Percentiles rank a stretch among this genome's conserved stretches.
These are phyloP conservation scores for Catostomus latipinnis DNA, from an alignment of 2,797 vertebrate genomes.

Conservation along the genomic window DNA sequence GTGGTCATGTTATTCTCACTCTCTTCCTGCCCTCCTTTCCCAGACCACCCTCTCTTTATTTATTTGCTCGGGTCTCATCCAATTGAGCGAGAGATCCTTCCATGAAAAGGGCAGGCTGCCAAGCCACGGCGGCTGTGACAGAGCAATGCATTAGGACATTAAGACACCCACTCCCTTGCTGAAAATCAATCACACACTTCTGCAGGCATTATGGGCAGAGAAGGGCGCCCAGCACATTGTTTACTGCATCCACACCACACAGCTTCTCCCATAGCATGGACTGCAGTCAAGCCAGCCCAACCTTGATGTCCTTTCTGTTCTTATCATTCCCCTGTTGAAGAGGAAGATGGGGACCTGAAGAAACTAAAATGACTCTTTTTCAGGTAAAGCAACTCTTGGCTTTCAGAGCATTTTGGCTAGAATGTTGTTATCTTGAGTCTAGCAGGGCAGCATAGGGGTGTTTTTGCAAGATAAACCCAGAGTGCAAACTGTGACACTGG, in stretches of 20 bases:
- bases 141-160: constrained; percentile 83
- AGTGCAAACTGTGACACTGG: constrained; percentile 3
- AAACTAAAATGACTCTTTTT: constrained; percentile 9
- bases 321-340: constrained; percentile 19
- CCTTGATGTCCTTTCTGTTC: constrained; percentile 31
- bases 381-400: background rate
- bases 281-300: constrained; percentile 8
- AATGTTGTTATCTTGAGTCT: constrained; percentile 44
- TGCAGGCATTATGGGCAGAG: constrained; percentile 73
- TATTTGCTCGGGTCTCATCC: constrained; percentile 80
- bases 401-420: background rate
- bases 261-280: constrained; percentile 18
- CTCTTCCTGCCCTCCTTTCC: constrained; percentile 52
- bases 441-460: constrained; percentile 25
- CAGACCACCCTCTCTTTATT: constrained; percentile 71
- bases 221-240: constrained; percentile 65
- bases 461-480: constrained; percentile 22
- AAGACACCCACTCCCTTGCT: constrained; percentile 74
- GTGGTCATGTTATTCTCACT: constrained; percentile 31
- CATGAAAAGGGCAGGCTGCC: constrained; percentile 80
- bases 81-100: constrained; percentile 76
- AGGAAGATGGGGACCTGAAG: constrained; percentile 23
- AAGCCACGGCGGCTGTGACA: constrained; percentile 78
- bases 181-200: constrained; percentile 78
- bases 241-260: constrained; percentile 41